Base-by-base conservation (phyloP, 2,797 vertebrate genomes). In the Apodemus agrarius region DNA sequence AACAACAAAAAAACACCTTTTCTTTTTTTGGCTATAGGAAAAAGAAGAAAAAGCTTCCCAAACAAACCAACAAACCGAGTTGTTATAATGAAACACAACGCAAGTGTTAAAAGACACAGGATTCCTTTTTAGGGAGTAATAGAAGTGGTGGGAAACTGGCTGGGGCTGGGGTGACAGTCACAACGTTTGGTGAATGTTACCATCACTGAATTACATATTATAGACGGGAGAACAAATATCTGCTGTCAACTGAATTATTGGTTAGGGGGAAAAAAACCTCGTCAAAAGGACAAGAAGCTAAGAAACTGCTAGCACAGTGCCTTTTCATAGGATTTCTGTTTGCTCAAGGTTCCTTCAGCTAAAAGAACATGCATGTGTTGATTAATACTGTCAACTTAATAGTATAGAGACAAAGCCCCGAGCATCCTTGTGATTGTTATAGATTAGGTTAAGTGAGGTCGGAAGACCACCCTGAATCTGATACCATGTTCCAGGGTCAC, bases 261-360 rank as follows among this genome's bases (percentile, higher is more conserved):
- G 22, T 52, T 93, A 31, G 7, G 24, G 52, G 54, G 84, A 93
- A 93, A 59, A 92, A 93, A 93, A 93, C 13, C 7, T 52, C 46
- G 17, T 2, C 54, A 37, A 90, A 90, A 40, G 37, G 63, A 24
- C 16, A 59, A 31, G 40, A 90, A 61, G 22, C 14, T 19, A 29
- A 94, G 74, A 90, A 93, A 37, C 61, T 6, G 12, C 17, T 78
- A 57, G 21, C 12, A 82, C 69, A 83, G 52, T n/a, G 46, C 6
- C 40, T 75, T 84, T 29, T 52, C 4, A 31, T 67, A 75, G 17
- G 26, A 37, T 79, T 83, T 91, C 49, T 82, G 37, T 94, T 76
- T 81, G 74, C 34, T 84, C 24, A 34, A 8, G 63, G 40, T 83
- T 69, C 31, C 59, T 88, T 75, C 82, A 40, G 37, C 59, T n/a